Evolutionary conservation across 2,888 invertebrate genomes (phyloP), one percentile per base, ranked within the genome.

Genomic region (Lydus trimaculatus): DNA sequence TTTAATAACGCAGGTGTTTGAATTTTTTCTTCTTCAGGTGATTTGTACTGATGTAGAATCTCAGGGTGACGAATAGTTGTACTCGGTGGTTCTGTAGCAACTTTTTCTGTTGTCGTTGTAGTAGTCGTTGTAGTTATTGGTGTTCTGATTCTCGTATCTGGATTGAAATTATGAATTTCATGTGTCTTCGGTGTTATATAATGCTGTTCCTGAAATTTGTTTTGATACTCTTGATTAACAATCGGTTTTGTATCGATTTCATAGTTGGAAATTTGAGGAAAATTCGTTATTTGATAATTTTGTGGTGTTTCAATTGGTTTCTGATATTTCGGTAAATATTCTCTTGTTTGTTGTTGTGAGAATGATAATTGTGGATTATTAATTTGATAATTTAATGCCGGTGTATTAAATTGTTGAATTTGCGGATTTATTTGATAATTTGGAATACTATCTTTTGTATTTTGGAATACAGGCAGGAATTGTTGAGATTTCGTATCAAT

Each of bases 71-170:
- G 7, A 11, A 23, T 9, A 2, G 48, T 48, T 20, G 48, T 48
- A 15, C 15, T 36, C 36, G 7, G 7, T 36, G 36, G 15, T 36
- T 36, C 36, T 20, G 20, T 23, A 11, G 9, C 9, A 3, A 20
- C 2, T 23, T 48, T 48, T 48, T 23, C 48, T 20, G 48, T 48
- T 2, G 58, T 52, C 13, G 39, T 28, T 7, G 68, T 33, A 65
- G 61, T 62, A 20, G 69, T 69, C 11, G 61, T 61, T n/a, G 61
- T 61, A n/a, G 61, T 31, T 31, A 33, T 63, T 28, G 69, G 58
- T 20, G 61, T 5, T 65, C 33, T 33, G 15, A 20, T 61, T 8
- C 28, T 20, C 4, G 68, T 43, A 17, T 31, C 58, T 58, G 61
- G 39, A 31, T 39, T 64, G 15, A 61, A 62, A 25, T 36, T 59